Evolutionary conservation across 1,140 invertebrate species (phyloP), one percentile per base, ranked within the genome.

Genomic region (Solenopsis invicta): DNA sequence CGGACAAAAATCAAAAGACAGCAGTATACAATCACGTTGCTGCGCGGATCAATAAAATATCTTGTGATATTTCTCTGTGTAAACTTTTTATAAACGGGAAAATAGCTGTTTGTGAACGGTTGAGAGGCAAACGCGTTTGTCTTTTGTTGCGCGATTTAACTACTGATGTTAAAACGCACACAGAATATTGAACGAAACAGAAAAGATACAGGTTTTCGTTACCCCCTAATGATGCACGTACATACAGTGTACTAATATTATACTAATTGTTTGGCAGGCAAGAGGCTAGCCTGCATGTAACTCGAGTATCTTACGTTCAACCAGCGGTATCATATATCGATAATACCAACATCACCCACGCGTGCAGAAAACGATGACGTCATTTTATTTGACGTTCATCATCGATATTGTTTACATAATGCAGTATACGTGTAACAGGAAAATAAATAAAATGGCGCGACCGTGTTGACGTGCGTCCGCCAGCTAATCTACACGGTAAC

Each of bases 401-500:
- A 48, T 59, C 54, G 29, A 74, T 61, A 48, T 59, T 82, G 41
- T 34, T 82, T 41, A 13, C 21, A 45, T 62, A 77, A 62, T 62
- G 81, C 59, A 52, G 29, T 64, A 41, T 88, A 48, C 81, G 50
- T 37, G 82, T 78, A 69, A 41, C 41, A 54, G 12, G 48, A 50
- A 62, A 24, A 48, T 5, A 71, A 56, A 54, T 48, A 86, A 76
- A 84, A 76, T 76, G 48, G 24, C 50, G 24, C 56, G 56, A 85
- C 18, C 41, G 6, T 56, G 64, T 45, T n/a, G 24, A 56, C 37
- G 37, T 85, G 50, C 48, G 54, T 48, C 21, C 37, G 59, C 37
- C 41, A 69, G 54, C 54, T 89, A 64, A 37, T 59, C 81, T 56
- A 78, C 81, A 88, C 87, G 66, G 64, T 75, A 88, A 80, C 56